phyloP scores from a whole-genome alignment of 2,797 vertebrate genomes.

The Dipus sagitta region DNA sequence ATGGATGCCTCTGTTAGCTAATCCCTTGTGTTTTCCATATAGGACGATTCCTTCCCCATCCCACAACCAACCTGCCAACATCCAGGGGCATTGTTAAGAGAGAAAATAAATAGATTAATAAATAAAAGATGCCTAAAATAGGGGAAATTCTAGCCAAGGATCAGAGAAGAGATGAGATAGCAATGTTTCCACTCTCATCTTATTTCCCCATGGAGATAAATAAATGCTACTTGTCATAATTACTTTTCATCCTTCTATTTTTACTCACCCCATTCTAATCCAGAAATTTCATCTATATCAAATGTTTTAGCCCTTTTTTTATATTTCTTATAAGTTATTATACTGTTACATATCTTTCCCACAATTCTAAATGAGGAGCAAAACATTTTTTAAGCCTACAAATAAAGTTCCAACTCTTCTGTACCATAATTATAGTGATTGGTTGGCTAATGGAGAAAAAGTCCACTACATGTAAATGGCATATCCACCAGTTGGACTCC shows the following conservation, averaged over 20 bases:
- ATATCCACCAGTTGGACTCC: neutral
- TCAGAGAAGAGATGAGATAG: neutral
- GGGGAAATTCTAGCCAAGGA: conserved; percentile 13
- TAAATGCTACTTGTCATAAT: neutral
- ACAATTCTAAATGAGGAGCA: conserved; percentile 12
- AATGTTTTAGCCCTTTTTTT: conserved; percentile 37
- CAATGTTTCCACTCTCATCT: neutral
- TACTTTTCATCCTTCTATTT: neutral
- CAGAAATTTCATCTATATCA: neutral
- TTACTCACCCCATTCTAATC: neutral
- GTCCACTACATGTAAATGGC: neutral
- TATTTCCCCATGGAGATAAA: conserved; percentile 21
- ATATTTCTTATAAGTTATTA: neutral
- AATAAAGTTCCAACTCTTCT: neutral
- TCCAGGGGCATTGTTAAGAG: neutral
- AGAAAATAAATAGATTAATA: neutral
- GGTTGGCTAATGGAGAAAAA: neutral
- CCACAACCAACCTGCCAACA: neutral
- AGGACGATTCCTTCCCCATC: neutral
- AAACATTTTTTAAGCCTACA: neutral
- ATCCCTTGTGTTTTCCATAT: neutral
- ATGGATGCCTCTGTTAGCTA: neutral
- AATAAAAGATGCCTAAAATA: neutral
- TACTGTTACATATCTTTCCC: neutral
- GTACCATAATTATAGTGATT: neutral